These are phyloP conservation scores for Zoanthus sociatus DNA, from an alignment of 92 coral and sea anemone species.

Conservation along the genomic window DNA sequence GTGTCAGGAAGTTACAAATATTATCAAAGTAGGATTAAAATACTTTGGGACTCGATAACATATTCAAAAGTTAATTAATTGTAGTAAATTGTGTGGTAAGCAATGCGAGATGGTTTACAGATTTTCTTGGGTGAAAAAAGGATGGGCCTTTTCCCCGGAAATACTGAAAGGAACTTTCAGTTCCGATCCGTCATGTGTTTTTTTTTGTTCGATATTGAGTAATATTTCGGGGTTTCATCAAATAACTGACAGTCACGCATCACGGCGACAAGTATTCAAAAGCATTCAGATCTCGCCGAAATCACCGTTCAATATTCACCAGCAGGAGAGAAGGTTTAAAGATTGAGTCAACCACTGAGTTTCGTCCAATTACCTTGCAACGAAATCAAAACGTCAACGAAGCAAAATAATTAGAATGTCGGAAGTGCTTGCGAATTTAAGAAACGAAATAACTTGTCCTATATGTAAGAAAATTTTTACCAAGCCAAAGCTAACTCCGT, in stretches of 20 bases:
- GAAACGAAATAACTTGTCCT: slow-evolving; percentile 66
- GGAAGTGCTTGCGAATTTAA: slow-evolving; percentile 47
- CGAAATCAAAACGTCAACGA: background rate
- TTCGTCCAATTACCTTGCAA: background rate
- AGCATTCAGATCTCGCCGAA: background rate
- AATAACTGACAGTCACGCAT: background rate
- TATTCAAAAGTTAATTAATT: background rate
- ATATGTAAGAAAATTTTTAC: slow-evolving; percentile 67
- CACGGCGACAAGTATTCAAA: background rate
- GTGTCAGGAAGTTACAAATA: background rate
- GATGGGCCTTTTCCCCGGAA: background rate
- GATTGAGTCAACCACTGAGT: background rate
- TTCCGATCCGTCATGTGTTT: background rate
- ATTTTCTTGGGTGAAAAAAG: background rate
- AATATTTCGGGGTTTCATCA: background rate
- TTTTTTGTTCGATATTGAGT: background rate
- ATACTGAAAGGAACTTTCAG: slow-evolving; percentile 9
- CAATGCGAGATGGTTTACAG: background rate
- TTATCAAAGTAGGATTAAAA: background rate
- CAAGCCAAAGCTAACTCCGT: slow-evolving; percentile 79
- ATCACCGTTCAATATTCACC: slow-evolving; percentile 1
- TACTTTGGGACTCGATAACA: background rate
- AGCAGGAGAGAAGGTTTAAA: background rate
- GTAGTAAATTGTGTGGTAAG: background rate
- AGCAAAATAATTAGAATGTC: slow-evolving; percentile 1